Percentiles rank a stretch among this genome's conserved stretches.
These are phyloP conservation scores for Platysternon megacephalum DNA, from an alignment of 2,113 vertebrate species.

Conservation along the genomic window DNA sequence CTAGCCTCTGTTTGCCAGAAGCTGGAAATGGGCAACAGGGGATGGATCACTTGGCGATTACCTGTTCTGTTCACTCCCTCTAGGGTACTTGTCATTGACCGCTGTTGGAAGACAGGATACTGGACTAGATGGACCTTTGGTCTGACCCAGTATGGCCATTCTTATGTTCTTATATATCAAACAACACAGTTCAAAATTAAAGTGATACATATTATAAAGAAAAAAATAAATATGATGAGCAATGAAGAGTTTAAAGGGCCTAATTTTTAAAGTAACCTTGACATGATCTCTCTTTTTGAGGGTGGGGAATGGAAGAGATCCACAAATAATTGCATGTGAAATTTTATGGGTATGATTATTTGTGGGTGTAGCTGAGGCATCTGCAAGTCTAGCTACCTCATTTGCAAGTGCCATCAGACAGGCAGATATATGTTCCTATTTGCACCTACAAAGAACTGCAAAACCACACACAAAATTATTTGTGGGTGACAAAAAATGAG, in stretches of 20 bases:
- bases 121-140: too few relatives aligned
- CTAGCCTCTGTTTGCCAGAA: too few relatives aligned
- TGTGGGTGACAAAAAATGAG: neutral
- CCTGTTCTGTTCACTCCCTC: too few relatives aligned
- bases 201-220: neutral
- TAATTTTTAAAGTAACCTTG: neutral
- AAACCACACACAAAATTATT: neutral
- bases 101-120: too few relatives aligned
- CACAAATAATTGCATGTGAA: neutral
- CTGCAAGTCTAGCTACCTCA: neutral
- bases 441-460: neutral
- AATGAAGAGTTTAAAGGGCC: neutral
- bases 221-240: neutral
- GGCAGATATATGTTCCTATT: neutral
- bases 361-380: neutral
- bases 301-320: neutral
- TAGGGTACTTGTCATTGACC: too few relatives aligned
- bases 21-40: too few relatives aligned
- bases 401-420: neutral
- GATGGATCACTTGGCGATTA: too few relatives aligned
- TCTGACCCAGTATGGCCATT: too few relatives aligned
- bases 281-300: neutral
- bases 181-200: neutral
- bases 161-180: neutral
- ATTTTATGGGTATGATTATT: neutral